Conservation (phyloP, 2,113 vertebrate genomes). For the Circaetus gallicus region DNA sequence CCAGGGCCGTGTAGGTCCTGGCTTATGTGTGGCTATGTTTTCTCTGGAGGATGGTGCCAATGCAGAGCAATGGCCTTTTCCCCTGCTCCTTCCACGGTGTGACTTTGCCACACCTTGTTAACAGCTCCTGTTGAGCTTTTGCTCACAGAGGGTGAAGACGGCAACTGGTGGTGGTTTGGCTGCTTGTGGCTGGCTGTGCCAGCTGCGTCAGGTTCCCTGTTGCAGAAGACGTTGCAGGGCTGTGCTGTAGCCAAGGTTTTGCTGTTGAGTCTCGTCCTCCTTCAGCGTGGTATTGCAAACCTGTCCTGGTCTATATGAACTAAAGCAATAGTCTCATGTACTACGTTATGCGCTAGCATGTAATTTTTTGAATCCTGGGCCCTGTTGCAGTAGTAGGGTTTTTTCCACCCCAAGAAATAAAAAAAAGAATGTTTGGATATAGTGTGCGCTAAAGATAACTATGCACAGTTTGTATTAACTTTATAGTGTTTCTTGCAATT, state of each 20-base stretch:
- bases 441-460: not conserved
- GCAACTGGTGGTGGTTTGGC: not conserved
- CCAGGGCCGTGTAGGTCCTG: not conserved
- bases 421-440: not conserved
- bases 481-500: not conserved
- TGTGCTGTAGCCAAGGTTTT: not conserved
- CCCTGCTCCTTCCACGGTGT: not conserved
- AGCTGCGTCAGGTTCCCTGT: fast-evolving
- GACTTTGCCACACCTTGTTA: not conserved
- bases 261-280: not conserved
- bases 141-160: not conserved
- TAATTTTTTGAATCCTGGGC: not conserved
- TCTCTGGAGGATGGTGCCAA: not conserved
- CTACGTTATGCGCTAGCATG: too few species aligned
- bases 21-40: not conserved
- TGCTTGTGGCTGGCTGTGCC: not conserved
- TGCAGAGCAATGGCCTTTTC: not conserved
- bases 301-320: not conserved
- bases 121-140: not conserved
- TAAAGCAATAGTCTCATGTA: not conserved
- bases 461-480: not conserved
- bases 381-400: not conserved
- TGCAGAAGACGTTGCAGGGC: not conserved
- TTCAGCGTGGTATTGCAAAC: not conserved
- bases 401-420: not conserved